A percentile compares a stretch with the other conserved stretches of the same genome.
Conservation (phyloP, 37 sponge, comb jelly and placozoan species). For the Tethya wilhelma region DNA sequence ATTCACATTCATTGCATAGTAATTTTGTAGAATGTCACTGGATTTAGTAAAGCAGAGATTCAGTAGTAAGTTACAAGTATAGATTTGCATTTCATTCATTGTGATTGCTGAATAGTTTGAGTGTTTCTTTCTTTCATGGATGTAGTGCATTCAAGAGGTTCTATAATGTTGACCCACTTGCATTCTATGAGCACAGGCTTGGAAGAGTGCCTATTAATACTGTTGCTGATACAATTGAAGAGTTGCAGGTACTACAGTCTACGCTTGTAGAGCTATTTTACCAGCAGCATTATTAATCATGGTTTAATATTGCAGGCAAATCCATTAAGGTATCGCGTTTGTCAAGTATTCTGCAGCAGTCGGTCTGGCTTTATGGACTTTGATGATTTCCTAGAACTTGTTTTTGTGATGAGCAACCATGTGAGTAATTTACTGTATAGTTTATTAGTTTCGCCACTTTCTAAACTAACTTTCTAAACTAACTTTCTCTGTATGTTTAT, state of each 20-base stretch:
- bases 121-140: too few species aligned
- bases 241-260: slow-evolving; percentile 11
- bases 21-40: slow-evolving; percentile 11
- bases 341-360: slow-evolving; percentile 33
- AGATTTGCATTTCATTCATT: not conserved
- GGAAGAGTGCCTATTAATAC: not conserved
- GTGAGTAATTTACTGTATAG: slow-evolving; percentile 8
- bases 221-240: slow-evolving; percentile 20
- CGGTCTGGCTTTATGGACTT: slow-evolving; percentile 35
- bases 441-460: not conserved
- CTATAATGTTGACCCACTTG: slow-evolving; percentile 21
- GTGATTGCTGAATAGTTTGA: too few species aligned
- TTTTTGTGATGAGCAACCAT: slow-evolving; percentile 28
- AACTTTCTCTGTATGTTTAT: too few species aligned
- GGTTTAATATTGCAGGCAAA: slow-evolving; percentile 2
- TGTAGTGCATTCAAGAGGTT: slow-evolving; percentile 33
- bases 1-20: too few species aligned
- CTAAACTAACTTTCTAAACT: too few species aligned
- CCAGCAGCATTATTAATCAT: not conserved
- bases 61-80: slow-evolving; percentile 12
- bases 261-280: not conserved
- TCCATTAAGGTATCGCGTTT: slow-evolving; percentile 33
- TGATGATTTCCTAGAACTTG: slow-evolving; percentile 40
- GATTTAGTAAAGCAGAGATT: slow-evolving; percentile 27
- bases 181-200: slow-evolving; percentile 8